Evolutionary conservation across 2,888 invertebrate genomes (phyloP).

Genomic region (Eupithecia vulgata): DNA sequence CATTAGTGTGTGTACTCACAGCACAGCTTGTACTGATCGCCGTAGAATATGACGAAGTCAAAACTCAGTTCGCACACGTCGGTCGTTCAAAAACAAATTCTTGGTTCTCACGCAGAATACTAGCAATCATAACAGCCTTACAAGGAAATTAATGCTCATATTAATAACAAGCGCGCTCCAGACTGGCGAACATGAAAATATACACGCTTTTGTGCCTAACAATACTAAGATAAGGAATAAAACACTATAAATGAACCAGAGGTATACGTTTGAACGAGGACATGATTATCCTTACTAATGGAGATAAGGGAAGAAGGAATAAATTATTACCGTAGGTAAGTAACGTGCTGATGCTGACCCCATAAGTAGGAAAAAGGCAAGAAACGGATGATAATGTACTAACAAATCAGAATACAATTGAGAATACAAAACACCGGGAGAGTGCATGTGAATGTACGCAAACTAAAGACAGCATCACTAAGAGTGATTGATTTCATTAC

Average conservation of each 20-base stretch:
- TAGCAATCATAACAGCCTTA: slow-evolving; percentile 62
- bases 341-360: too few relatives aligned
- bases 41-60: slow-evolving; percentile 47
- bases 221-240: not conserved
- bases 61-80: slow-evolving; percentile 46
- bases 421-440: not conserved
- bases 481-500: slow-evolving; percentile 35
- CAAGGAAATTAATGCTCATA: slow-evolving; percentile 49
- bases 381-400: not conserved
- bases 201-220: not conserved
- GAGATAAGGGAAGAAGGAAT: not conserved
- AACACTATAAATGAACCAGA: not conserved
- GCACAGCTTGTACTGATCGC: slow-evolving; percentile 28
- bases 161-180: slow-evolving; percentile 28
- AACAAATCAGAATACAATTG: not conserved
- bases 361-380: not conserved
- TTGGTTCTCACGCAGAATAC: slow-evolving; percentile 73
- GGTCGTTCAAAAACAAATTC: slow-evolving; percentile 63
- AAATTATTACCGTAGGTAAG: not conserved
- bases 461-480: slow-evolving; percentile 2
- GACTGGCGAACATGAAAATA: slow-evolving; percentile 13
- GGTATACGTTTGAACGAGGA: not conserved
- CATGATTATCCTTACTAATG: not conserved
- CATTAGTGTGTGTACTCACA: slow-evolving; percentile 24
- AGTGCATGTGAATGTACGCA: slow-evolving; percentile 1